phyloP scores from a whole-genome alignment of 2,113 vertebrate genomes.

The Protomyctophum bolini region DNA sequence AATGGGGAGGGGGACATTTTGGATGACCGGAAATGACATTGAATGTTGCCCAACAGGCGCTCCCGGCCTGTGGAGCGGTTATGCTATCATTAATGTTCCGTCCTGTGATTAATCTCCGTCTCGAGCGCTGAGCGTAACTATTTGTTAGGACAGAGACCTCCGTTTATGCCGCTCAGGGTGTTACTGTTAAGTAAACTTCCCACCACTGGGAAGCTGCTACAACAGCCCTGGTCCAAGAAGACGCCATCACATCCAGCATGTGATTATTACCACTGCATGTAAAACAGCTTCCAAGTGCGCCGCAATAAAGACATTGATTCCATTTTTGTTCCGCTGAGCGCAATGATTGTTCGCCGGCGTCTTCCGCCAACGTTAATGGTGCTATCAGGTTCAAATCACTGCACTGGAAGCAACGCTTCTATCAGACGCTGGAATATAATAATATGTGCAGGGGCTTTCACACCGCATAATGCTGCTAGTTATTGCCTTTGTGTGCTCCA shows the following conservation, averaged over 20 bases:
- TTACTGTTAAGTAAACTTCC: too few relatives aligned
- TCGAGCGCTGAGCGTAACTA: too few relatives aligned
- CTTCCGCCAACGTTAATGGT: constrained; percentile 60
- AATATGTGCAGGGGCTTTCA: constrained; percentile 24
- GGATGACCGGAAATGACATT: too few relatives aligned
- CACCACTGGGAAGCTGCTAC: neutral
- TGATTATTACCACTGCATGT: constrained; percentile 57
- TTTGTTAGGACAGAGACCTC: too few relatives aligned
- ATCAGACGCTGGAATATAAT: constrained; percentile 55
- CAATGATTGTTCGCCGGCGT: constrained; percentile 47
- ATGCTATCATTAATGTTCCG: too few relatives aligned
- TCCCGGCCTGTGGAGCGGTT: too few relatives aligned
- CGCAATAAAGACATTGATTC: constrained; percentile 67
- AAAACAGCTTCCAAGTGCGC: constrained; percentile 52
- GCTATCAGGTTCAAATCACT: constrained; percentile 67
- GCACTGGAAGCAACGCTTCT: constrained; percentile 56
- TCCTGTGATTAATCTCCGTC: too few relatives aligned
- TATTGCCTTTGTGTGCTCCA: constrained; percentile 42
- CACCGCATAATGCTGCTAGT: constrained; percentile 50
- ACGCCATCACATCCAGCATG: constrained; percentile 35
- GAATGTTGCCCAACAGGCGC: too few relatives aligned
- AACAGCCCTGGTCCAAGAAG: constrained; percentile 30
- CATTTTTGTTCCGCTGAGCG: constrained; percentile 57
- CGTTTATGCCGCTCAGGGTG: too few relatives aligned
- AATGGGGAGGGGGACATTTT: too few relatives aligned